Percentiles rank a stretch among this genome's conserved stretches.
Evolutionary conservation across 2,797 vertebrate species (phyloP).

Genomic region (Sebastes minor): DNA sequence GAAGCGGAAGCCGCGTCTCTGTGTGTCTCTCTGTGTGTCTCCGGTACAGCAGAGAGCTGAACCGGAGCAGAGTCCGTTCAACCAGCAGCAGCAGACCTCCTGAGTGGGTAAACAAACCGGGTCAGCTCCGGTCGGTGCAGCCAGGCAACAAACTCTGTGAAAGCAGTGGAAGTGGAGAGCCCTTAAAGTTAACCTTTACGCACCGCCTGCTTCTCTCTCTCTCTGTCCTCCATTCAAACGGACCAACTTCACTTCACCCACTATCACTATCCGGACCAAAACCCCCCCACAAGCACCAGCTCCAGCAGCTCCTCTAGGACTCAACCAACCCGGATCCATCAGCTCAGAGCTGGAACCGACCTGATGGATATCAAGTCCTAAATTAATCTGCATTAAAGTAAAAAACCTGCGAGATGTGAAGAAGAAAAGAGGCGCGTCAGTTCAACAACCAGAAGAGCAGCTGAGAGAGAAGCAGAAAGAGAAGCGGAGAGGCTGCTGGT

Average conservation of each 20-base stretch:
- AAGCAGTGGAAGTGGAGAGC: neutral
- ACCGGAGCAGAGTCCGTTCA: neutral
- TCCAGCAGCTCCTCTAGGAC: neutral
- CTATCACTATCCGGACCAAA: no score
- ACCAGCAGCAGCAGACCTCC: constrained; percentile 15
- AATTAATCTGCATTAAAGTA: no score
- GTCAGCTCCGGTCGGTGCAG: constrained; percentile 1
- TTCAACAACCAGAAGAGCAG: neutral
- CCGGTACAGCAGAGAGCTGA: constrained; percentile 9
- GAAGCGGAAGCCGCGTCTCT: constrained; percentile 39
- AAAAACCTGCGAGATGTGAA: neutral
- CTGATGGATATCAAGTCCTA: neutral
- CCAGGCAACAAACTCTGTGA: neutral
- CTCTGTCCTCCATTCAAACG: constrained; percentile 59
- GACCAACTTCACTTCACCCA: neutral
- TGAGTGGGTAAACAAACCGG: constrained; percentile 61
- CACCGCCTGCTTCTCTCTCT: neutral
- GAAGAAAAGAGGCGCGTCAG: constrained; percentile 6
- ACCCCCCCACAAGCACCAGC: neutral
- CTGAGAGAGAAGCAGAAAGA: no score
- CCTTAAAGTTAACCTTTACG: constrained; percentile 43
- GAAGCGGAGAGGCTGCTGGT: neutral
- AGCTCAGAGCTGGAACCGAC: neutral
- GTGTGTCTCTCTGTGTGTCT: no score
- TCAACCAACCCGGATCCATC: neutral